Base-by-base conservation (phyloP, 2,888 invertebrate genomes). In the Noctua fimbriata region DNA sequence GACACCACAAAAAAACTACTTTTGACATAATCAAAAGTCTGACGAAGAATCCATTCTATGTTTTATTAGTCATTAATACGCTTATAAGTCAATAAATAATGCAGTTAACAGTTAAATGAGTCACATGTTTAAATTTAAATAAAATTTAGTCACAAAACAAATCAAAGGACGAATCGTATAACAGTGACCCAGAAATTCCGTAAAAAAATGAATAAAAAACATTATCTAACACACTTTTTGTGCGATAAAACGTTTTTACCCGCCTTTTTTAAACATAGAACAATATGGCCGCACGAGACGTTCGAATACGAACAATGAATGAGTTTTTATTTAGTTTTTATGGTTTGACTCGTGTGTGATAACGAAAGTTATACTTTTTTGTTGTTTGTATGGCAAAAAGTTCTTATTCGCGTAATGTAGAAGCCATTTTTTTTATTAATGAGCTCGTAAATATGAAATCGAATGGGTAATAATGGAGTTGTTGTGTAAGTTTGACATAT, bases 141-240 rank as follows among this genome's bases (percentile, higher is more conserved):
- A 87, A 82, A 81, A 92, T 92, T 90, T 88, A 81, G 89, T 86
- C 88, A 84, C 76, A 81, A 92, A 92, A 93, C 92, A 90, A 87
- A 91, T 65, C 91, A 91, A 93, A 94, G 92, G 93, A 95, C 93
- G 92, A 90, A 91, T 89, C 88, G 81, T 93, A 92, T 93, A 94
- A 93, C 91, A 93, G 92, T 96, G 95, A 95, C 95, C 95, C 91
- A 95, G 92, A 63, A 73, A 92, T 93, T 90, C 80, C 80, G 90
- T 91, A 92, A 92, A 92, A 89, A 84, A 86, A 84, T 44, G n/a
- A 63, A 76, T 82, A 90, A 89, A 87, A 91, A 90, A 89, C 88
- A 89, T 88, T 84, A 87, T 85, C 84, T 84, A 88, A 88, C 86
- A 83, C 78, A 78, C 82, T 86, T 89, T 83, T 85, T 87, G 84